phyloP scores from a whole-genome alignment of 2,888 invertebrate species.

The Melanophora roralis region DNA sequence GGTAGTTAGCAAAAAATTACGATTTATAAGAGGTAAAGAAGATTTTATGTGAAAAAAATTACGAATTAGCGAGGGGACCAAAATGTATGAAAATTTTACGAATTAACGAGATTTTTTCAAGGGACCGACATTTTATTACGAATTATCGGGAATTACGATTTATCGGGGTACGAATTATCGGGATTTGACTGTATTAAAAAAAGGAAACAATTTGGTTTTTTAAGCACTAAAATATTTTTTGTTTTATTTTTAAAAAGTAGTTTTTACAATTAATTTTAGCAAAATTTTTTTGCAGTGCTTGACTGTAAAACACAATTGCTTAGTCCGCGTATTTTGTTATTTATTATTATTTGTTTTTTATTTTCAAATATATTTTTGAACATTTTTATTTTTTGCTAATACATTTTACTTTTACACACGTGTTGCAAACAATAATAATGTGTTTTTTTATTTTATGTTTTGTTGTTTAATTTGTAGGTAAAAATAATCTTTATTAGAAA shows the following conservation, averaged over 20 bases:
- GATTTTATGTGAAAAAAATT: no score
- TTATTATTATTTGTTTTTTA: constrained; percentile 6
- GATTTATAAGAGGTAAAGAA: no score
- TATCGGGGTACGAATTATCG: no score
- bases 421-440: constrained; percentile 9
- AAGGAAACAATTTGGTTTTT: not conserved
- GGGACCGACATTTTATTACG: no score
- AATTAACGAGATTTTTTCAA: no score
- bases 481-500: constrained; percentile 1
- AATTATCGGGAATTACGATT: no score
- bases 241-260: not conserved
- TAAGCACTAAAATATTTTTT: not conserved
- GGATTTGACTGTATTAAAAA: no score
- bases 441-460: constrained; percentile 26
- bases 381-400: constrained; percentile 52
- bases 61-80: no score
- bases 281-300: constrained; percentile 24
- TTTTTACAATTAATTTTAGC: not conserved
- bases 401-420: constrained; percentile 29
- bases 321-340: constrained; percentile 6
- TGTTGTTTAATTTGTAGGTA: constrained; percentile 35
- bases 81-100: no score
- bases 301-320: constrained; percentile 45
- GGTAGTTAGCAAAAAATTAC: no score
- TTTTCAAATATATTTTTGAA: constrained; percentile 58